Percentiles rank a stretch among this genome's conserved stretches.
Conservation (phyloP, 2,888 invertebrate species). For the Ormyrus thymus region DNA sequence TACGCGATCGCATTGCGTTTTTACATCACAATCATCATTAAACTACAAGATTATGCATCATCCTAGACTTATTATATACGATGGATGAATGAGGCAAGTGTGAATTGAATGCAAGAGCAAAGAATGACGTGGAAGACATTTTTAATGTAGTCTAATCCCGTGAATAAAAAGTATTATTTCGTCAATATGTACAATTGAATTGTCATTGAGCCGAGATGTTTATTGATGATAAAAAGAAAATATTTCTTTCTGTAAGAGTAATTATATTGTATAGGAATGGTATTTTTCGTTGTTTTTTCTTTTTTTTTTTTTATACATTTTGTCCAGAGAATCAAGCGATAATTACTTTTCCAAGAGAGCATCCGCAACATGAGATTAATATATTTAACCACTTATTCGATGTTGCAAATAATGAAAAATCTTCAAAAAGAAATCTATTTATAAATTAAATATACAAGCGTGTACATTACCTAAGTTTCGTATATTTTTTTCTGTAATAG, state of each 20-base stretch:
- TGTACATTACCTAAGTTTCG: conserved; percentile 72
- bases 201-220: conserved; percentile 59
- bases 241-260: conserved; percentile 61
- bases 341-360: conserved; percentile 62
- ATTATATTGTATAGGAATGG: conserved; percentile 70
- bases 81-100: conserved; percentile 53
- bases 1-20: conserved; percentile 61
- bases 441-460: conserved; percentile 67
- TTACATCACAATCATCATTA: conserved; percentile 67
- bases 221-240: conserved; percentile 51
- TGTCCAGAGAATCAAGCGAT: conserved; percentile 47
- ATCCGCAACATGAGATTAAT: conserved; percentile 69
- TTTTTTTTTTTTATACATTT: conserved; percentile 58
- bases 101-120: conserved; percentile 42
- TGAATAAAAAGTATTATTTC: conserved; percentile 71
- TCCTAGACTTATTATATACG: conserved; percentile 63
- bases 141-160: conserved; percentile 64
- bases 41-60: conserved; percentile 58
- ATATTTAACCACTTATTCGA: conserved; percentile 67
- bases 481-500: conserved; percentile 72
- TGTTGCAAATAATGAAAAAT: conserved; percentile 65
- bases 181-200: conserved; percentile 71
- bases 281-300: conserved; percentile 55
- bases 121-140: conserved; percentile 55
- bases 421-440: conserved; percentile 63